These are phyloP conservation scores for Corythoichthys haematopterus DNA, from an alignment of 2,113 vertebrate species.

Conservation along the genomic window DNA sequence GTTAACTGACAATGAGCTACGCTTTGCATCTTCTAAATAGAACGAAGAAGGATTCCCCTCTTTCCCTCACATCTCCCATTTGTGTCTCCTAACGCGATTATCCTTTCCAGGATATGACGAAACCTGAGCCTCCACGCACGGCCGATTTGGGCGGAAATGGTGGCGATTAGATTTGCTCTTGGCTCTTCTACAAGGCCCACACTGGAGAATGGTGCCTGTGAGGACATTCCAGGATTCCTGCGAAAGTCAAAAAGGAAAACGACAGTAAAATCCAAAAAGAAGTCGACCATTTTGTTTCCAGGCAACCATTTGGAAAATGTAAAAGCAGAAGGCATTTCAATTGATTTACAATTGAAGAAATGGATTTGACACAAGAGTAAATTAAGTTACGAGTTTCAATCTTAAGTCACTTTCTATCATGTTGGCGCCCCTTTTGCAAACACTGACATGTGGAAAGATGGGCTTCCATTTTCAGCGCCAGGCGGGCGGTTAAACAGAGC, in stretches of 20 bases:
- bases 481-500: background rate
- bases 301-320: no score
- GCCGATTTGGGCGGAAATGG: background rate
- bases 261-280: no score
- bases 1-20: no score
- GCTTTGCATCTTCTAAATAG: background rate
- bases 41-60: background rate
- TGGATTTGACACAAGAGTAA: no score
- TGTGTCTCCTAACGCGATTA: background rate
- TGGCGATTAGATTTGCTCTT: background rate
- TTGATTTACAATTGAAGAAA: no score
- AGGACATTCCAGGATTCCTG: no score
- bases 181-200: no score
- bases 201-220: no score
- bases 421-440: background rate
- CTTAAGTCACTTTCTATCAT: background rate
- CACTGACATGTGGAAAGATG: background rate
- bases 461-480: background rate
- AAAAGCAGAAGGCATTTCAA: no score
- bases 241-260: no score
- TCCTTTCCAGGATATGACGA: background rate
- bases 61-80: background rate
- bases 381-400: background rate
- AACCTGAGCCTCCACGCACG: background rate
- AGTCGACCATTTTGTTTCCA: no score